These are phyloP conservation scores for Lithobates sylvaticus DNA, from an alignment of 2,797 vertebrate species.

Conservation along the genomic window DNA sequence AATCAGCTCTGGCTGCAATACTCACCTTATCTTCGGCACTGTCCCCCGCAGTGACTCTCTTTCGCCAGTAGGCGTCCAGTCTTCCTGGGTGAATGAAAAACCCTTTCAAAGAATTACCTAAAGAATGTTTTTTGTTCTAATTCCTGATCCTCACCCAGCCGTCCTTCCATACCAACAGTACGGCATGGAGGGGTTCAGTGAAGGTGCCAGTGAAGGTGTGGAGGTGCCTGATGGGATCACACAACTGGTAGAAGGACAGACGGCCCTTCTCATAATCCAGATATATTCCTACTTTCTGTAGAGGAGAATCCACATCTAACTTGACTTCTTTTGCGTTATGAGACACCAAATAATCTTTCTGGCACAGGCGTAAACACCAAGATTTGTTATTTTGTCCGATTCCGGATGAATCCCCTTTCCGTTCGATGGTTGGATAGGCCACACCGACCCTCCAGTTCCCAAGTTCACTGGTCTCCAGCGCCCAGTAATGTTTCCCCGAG, in stretches of 20 bases:
- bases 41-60: too few species aligned
- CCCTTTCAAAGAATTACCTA: too few species aligned
- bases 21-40: too few species aligned
- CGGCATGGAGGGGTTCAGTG: slow-evolving; percentile 38
- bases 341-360: slow-evolving; percentile 42
- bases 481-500: slow-evolving; percentile 46
- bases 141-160: slow-evolving; percentile 42
- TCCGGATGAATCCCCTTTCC: slow-evolving; percentile 28
- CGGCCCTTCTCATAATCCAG: slow-evolving; percentile 47
- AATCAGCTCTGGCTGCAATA: too few species aligned
- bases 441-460: slow-evolving; percentile 43
- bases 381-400: slow-evolving; percentile 38
- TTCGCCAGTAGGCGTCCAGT: too few species aligned
- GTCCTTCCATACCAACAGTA: slow-evolving; percentile 25
- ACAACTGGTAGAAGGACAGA: slow-evolving; percentile 41
- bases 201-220: slow-evolving; percentile 43
- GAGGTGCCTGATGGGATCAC: slow-evolving; percentile 38
- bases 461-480: slow-evolving; percentile 36
- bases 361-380: slow-evolving; percentile 37
- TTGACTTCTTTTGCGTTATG: slow-evolving; percentile 9
- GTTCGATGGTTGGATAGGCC: slow-evolving; percentile 31
- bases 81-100: too few species aligned
- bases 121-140: neutral
- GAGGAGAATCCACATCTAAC: neutral
- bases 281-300: slow-evolving; percentile 15